Percentiles rank a stretch among this genome's conserved stretches.
phyloP scores from a whole-genome alignment of 2,797 vertebrate species.

The Zenarchopterus dispar region DNA sequence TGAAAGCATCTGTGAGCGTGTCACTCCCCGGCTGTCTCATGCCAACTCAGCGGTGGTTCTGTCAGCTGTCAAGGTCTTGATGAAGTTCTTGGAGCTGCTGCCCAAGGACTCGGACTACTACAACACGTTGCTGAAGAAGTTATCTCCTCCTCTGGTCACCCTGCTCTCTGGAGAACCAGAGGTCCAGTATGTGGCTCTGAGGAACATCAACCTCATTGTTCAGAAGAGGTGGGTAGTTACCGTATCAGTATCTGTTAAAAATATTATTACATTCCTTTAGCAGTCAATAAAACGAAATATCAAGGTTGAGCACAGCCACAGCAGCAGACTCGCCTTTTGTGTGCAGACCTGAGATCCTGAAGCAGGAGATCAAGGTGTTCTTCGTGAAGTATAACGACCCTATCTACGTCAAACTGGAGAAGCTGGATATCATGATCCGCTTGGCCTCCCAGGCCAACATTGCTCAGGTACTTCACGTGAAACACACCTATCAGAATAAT shows the following conservation, averaged over 20 bases:
- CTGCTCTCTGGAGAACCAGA: slow-evolving; percentile 96
- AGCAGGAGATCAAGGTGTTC: slow-evolving; percentile 99
- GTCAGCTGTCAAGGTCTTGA: slow-evolving; percentile 97
- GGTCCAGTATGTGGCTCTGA: slow-evolving; percentile 97
- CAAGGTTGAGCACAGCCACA: neutral
- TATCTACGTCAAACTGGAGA: slow-evolving; percentile 98
- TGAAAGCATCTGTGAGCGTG: slow-evolving; percentile 94
- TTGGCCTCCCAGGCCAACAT: slow-evolving; percentile 98
- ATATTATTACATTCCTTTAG: neutral
- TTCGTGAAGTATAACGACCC: slow-evolving; percentile 99
- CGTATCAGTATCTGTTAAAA: neutral
- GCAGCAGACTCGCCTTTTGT: slow-evolving; percentile 6
- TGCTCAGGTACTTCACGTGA: slow-evolving; percentile 85
- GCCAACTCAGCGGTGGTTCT: slow-evolving; percentile 98
- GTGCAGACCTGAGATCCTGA: slow-evolving; percentile 93
- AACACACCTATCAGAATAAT: neutral
- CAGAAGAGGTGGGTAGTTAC: slow-evolving; percentile 90
- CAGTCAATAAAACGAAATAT: neutral
- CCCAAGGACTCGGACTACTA: slow-evolving; percentile 98
- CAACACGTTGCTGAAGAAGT: slow-evolving; percentile 96
- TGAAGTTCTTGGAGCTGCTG: slow-evolving; percentile 98
- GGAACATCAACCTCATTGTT: slow-evolving; percentile 99
- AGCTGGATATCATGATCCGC: slow-evolving; percentile 99
- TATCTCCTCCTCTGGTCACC: slow-evolving; percentile 95
- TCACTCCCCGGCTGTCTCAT: slow-evolving; percentile 95